phyloP scores from a whole-genome alignment of 2,113 vertebrate genomes.

The Tachuris rubrigastra region DNA sequence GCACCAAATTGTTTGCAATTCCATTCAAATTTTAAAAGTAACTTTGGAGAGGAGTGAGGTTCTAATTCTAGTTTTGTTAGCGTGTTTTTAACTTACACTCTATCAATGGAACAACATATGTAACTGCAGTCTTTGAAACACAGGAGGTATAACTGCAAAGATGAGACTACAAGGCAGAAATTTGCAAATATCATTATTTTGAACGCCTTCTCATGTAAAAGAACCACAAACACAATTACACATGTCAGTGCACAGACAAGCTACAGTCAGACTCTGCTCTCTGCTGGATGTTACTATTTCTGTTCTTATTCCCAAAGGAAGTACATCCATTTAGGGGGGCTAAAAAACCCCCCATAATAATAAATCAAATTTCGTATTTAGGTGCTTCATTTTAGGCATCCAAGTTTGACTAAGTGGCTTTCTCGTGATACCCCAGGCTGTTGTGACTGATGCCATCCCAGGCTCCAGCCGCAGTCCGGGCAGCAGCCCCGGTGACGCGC shows the following conservation, averaged over 20 bases:
- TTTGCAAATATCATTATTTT: not conserved
- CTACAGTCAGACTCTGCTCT: not conserved
- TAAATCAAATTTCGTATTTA: not conserved
- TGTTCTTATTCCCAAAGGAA: not conserved
- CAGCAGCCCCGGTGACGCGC: not conserved
- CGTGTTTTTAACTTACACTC: not conserved
- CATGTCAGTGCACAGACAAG: not conserved
- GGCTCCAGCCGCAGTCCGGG: not conserved
- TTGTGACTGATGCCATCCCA: rapidly evolving
- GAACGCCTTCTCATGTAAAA: not conserved
- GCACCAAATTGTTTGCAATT: not conserved
- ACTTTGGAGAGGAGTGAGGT: not conserved
- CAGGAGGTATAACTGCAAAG: not conserved
- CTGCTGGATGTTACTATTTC: not conserved
- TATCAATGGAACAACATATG: not conserved
- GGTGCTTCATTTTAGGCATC: not conserved
- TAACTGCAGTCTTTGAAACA: not conserved
- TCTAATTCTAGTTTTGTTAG: not conserved
- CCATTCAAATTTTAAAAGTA: not conserved
- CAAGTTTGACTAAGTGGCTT: rapidly evolving
- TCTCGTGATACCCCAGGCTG: rapidly evolving
- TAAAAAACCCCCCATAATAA: not conserved
- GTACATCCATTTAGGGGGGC: rapidly evolving
- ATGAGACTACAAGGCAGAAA: not conserved
- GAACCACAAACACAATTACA: not conserved